Conservation (phyloP, 2,797 vertebrate genomes). For the Thaleichthys pacificus region DNA sequence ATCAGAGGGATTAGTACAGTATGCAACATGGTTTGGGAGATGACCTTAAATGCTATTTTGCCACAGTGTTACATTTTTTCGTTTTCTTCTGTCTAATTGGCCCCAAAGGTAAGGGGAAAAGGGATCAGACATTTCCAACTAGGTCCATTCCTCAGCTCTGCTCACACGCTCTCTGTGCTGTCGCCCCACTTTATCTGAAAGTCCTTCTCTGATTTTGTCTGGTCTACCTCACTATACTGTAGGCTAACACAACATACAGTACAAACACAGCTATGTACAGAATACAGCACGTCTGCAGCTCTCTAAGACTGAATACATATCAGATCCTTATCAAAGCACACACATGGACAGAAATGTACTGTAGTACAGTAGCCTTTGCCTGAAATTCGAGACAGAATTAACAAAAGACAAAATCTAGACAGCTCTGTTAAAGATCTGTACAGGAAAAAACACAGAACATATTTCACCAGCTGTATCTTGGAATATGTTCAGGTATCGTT, state of each 20-base stretch:
- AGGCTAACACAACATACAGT: neutral
- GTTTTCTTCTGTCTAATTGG: neutral
- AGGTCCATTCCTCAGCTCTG: neutral
- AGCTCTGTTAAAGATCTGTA: neutral
- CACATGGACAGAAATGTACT: neutral
- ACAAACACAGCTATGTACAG: neutral
- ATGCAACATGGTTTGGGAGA: neutral
- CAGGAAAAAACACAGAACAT: too few species aligned
- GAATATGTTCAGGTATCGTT: too few species aligned
- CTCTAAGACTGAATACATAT: neutral
- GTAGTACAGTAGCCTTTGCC: too few species aligned
- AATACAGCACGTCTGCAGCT: neutral
- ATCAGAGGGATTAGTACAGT: neutral
- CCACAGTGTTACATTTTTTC: neutral
- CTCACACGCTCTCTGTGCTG: neutral
- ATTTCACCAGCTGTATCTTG: too few species aligned
- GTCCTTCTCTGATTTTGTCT: neutral
- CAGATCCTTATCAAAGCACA: neutral
- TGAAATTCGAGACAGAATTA: too few species aligned
- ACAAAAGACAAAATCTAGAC: neutral
- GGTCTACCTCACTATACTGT: neutral
- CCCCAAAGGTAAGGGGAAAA: neutral
- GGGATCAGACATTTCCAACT: neutral
- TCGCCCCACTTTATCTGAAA: neutral
- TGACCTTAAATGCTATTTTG: neutral